A percentile compares a stretch with the other conserved stretches of the same genome.
Evolutionary conservation across 2,113 vertebrate species (phyloP).

Genomic region (Hippocampus abdominalis): DNA sequence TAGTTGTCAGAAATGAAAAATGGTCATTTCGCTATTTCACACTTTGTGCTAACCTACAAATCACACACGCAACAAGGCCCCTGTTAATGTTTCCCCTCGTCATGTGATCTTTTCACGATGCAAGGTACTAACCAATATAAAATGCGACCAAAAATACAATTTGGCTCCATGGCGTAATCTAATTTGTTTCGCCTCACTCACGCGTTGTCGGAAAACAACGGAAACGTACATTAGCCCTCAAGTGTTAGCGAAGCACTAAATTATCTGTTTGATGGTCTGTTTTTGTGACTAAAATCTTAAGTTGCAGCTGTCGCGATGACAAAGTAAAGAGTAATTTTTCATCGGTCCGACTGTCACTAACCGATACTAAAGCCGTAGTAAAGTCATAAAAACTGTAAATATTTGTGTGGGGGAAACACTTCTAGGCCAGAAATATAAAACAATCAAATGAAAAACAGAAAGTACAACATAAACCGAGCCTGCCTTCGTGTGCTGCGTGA

Average conservation of each 20-base stretch:
- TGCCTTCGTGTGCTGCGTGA: not conserved
- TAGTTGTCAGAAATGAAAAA: too few species aligned
- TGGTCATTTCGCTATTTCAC: too few species aligned
- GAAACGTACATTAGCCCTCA: too few species aligned
- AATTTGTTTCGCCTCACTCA: too few species aligned
- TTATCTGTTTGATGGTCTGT: not conserved
- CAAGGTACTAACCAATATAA: not conserved
- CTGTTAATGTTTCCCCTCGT: not conserved
- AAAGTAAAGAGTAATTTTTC: too few species aligned
- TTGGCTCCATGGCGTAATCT: too few species aligned
- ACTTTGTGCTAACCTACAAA: too few species aligned
- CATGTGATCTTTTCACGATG: not conserved
- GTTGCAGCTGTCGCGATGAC: too few species aligned
- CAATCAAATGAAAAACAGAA: not conserved
- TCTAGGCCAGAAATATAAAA: not conserved
- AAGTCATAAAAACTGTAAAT: not conserved
- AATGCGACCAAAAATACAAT: not conserved
- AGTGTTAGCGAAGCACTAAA: too few species aligned
- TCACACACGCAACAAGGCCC: not conserved
- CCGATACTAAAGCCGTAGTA: not conserved
- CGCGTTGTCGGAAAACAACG: too few species aligned
- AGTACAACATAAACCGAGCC: not conserved
- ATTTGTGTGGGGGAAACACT: not conserved
- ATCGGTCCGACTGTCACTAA: too few species aligned
- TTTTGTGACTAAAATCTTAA: not conserved